These are phyloP conservation scores for Narcine bancroftii DNA, from an alignment of 2,113 vertebrate genomes.

Conservation along the genomic window DNA sequence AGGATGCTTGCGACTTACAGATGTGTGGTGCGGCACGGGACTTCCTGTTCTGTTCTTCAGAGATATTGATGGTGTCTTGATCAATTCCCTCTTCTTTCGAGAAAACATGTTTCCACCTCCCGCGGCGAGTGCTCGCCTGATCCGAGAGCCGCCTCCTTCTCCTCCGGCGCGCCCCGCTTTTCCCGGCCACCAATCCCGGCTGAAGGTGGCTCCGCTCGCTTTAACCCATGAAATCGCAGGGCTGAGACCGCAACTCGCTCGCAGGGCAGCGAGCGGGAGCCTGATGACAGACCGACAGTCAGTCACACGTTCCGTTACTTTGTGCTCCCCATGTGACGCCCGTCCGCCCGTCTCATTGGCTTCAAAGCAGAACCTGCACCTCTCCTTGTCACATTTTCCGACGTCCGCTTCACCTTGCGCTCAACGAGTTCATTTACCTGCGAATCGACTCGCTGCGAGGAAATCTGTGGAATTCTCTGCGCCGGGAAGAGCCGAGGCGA, in stretches of 20 bases:
- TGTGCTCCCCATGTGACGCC: background rate
- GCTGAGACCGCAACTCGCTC: background rate
- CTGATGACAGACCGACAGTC: no score
- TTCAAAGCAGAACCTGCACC: background rate
- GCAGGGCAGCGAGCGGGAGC: background rate
- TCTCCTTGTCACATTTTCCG: background rate
- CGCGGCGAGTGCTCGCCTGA: background rate
- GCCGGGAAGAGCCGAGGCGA: no score
- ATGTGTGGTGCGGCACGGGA: conserved; percentile 62
- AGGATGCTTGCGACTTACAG: conserved; percentile 62
- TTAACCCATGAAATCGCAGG: background rate
- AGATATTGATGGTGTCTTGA: conserved; percentile 89
- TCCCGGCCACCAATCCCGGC: background rate
- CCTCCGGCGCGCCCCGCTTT: background rate
- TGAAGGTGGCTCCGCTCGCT: background rate
- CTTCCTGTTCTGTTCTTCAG: conserved; percentile 87
- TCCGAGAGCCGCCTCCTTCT: background rate
- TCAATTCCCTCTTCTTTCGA: conserved; percentile 82
- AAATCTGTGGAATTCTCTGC: no score
- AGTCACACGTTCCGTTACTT: conserved; percentile 26
- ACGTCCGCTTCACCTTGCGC: background rate
- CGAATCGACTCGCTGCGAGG: no score
- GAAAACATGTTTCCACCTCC: conserved; percentile 65
- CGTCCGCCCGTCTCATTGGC: background rate
- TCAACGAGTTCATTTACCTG: background rate